Percentiles rank a stretch among this genome's conserved stretches.
phyloP scores from a whole-genome alignment of 1,140 invertebrate species.

The Heliothis virescens region DNA sequence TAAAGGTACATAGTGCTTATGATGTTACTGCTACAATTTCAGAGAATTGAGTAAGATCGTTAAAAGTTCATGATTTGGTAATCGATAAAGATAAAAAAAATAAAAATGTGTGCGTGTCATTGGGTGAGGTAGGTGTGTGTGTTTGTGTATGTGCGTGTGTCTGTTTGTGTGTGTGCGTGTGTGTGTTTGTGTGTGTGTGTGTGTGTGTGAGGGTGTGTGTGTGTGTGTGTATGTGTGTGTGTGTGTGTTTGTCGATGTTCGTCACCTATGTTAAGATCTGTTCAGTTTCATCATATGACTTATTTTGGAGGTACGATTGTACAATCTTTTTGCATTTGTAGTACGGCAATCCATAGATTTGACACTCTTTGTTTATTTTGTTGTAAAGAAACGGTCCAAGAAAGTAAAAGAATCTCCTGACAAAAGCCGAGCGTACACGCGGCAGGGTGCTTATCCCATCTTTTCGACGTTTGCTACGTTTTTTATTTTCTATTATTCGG shows the following conservation, averaged over 20 bases:
- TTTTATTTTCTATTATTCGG: slow-evolving; percentile 1
- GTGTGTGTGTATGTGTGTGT: background rate
- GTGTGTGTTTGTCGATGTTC: background rate
- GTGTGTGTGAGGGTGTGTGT: too few species aligned
- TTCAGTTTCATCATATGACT: slow-evolving; percentile 1
- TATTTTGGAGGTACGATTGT: background rate
- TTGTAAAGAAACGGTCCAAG: background rate
- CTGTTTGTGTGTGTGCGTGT: too few species aligned
- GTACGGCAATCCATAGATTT: background rate
- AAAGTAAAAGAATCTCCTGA: background rate
- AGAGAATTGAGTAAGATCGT: too few species aligned
- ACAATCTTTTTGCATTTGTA: background rate
- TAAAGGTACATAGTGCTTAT: too few species aligned
- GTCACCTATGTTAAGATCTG: background rate
- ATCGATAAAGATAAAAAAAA: too few species aligned
- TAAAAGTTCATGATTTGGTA: too few species aligned
- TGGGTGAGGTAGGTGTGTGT: too few species aligned
- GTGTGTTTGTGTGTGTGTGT: background rate
- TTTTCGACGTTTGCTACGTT: background rate
- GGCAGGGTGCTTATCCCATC: background rate
- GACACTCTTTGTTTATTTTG: background rate
- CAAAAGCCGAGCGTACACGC: background rate
- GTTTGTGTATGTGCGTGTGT: too few species aligned
- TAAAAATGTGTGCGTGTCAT: too few species aligned
- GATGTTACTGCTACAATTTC: too few species aligned